A percentile compares a stretch with the other conserved stretches of the same genome.
Evolutionary conservation across 1,140 invertebrate species (phyloP).

Genomic region (Nasonia giraulti): DNA sequence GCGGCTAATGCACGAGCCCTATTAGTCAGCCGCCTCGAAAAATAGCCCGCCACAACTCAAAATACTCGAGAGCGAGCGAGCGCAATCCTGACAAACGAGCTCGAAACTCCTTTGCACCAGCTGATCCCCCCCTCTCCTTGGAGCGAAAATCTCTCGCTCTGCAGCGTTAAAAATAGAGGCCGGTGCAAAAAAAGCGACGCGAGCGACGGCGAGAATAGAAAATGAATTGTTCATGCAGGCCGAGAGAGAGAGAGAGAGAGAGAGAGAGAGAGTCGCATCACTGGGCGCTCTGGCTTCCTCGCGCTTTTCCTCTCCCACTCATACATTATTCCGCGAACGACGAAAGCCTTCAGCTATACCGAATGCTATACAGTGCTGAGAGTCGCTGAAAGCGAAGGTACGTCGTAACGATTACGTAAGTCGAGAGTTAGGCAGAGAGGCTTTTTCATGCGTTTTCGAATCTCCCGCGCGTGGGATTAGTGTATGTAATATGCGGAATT

Average conservation of each 20-base stretch:
- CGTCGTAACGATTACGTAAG: conserved; percentile 16
- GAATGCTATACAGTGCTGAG: background rate
- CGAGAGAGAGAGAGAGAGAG: background rate
- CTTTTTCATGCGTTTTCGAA: background rate
- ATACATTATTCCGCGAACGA: conserved; percentile 25
- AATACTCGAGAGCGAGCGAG: background rate
- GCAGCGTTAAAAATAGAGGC: background rate
- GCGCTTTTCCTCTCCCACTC: background rate
- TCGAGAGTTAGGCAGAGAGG: background rate
- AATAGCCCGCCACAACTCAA: background rate
- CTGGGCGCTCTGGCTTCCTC: background rate
- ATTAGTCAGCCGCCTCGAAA: background rate
- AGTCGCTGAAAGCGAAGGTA: background rate
- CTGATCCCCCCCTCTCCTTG: background rate
- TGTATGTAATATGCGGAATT: no score
- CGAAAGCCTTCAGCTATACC: background rate
- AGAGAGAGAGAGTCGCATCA: background rate
- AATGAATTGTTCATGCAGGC: conserved; percentile 10
- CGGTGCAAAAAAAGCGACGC: background rate
- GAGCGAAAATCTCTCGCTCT: background rate
- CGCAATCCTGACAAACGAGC: background rate
- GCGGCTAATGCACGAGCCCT: background rate
- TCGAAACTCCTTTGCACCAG: background rate
- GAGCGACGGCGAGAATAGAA: background rate
- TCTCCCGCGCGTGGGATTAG: background rate